These are phyloP conservation scores for Harpagus bidentatus DNA, from an alignment of 2,113 vertebrate genomes.

Conservation along the genomic window DNA sequence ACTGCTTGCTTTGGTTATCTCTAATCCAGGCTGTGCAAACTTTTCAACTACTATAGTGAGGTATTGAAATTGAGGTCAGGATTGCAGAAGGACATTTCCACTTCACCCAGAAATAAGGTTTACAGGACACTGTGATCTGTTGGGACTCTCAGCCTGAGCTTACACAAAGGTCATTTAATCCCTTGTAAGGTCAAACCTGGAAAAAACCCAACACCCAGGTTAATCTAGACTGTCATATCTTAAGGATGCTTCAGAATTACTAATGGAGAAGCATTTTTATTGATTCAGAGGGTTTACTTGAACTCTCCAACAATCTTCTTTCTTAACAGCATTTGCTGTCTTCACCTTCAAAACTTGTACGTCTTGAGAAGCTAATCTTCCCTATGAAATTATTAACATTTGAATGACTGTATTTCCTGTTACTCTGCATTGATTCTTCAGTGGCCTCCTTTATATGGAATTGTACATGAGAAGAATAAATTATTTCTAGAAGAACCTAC, in stretches of 20 bases:
- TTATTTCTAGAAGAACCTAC: neutral
- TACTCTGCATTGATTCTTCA: neutral
- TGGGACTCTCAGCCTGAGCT: neutral
- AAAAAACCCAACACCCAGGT: neutral
- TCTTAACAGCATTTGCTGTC: neutral
- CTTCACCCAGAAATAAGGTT: neutral
- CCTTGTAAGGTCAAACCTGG: neutral
- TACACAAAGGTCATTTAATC: neutral
- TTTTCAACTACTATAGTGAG: neutral
- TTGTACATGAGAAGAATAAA: neutral
- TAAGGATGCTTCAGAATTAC: neutral
- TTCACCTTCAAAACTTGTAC: neutral
- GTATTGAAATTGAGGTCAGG: neutral
- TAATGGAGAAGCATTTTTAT: neutral
- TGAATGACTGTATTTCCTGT: neutral
- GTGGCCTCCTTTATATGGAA: neutral
- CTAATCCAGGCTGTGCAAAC: neutral
- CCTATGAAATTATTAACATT: neutral
- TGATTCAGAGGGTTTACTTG: neutral
- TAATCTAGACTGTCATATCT: neutral
- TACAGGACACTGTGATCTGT: neutral
- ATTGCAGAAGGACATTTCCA: neutral
- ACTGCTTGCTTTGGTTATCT: neutral
- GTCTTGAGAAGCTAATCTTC: neutral
- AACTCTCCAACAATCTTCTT: neutral